Base-by-base conservation (phyloP, 1,140 invertebrate genomes). In the Galleria mellonella region DNA sequence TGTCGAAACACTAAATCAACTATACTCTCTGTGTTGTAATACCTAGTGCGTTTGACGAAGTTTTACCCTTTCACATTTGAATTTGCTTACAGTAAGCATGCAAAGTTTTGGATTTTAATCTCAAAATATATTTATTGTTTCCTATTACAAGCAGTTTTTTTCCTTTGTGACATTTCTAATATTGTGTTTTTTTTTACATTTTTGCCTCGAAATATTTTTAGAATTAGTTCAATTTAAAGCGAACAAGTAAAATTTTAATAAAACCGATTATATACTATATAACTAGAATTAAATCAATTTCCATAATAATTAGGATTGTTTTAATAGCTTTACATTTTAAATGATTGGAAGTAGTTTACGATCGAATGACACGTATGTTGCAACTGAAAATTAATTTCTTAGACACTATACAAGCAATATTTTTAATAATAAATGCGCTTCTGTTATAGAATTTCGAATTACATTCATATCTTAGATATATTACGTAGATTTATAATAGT, bases 101-200 rank as follows among this genome's bases (percentile, higher is more conserved):
- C 62, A 32, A 31, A 56, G 47, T 43, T 51, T 45, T 51, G 47
- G 28, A 48, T 47, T 11, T 40, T 40, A n/a, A 38, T 23, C 17
- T 23, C 17, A 23, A 3, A 23, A 23, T 3, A 31, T 11, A 39
- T 32, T 17, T 15, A 9, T 37, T 37, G 9, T 37, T 37, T 9
- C 15, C 17, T 37, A 4, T 37, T 37, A 6, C 15, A 15, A 17
- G 33, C 17, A 23, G 45, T 51, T 51, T 54, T 28, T 23, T 42
- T 45, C 46, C 50, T 47, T 46, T 30, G 31, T 44, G 38, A 40
- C 43, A 53, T 51, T 47, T 61, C 70, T 51, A 55, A 61, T 76
- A 67, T 71, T 73, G 62, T 75, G 72, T 66, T 62, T 61, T 64
- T 68, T 31, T 31, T 72, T 60, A 57, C 51, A 47, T 56, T 65